phyloP scores from a whole-genome alignment of 1,140 invertebrate genomes.

The Drosophila erecta region DNA sequence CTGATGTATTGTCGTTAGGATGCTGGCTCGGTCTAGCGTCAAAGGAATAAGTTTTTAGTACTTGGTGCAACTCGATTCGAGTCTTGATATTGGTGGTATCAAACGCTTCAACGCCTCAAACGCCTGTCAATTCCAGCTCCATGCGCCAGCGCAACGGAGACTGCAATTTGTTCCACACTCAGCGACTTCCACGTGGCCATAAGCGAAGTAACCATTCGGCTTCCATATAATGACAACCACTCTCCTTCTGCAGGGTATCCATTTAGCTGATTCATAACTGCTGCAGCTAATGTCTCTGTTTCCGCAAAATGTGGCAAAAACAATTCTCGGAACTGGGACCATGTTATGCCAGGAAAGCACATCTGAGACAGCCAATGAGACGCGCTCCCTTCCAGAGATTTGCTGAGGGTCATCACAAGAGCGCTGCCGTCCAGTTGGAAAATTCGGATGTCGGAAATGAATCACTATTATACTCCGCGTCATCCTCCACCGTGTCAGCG shows the following conservation, averaged over 20 bases:
- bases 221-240: not conserved
- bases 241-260: not conserved
- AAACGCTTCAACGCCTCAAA: conserved; percentile 4
- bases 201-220: not conserved
- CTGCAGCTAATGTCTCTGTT: not conserved
- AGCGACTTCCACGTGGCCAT: not conserved
- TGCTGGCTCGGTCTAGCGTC: not conserved
- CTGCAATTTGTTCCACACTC: not conserved
- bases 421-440: no score
- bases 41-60: conserved; percentile 21
- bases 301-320: not conserved
- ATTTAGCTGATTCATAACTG: not conserved
- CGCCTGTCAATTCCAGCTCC: not conserved
- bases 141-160: no score
- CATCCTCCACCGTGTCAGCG: no score
- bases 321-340: not conserved
- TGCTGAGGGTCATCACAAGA: no score
- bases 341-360: not conserved
- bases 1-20: not conserved
- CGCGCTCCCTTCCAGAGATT: no score
- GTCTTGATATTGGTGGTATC: conserved; percentile 8
- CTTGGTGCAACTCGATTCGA: conserved; percentile 8
- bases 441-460: no score
- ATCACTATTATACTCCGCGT: no score
- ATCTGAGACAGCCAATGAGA: no score